phyloP scores from a whole-genome alignment of 2,797 vertebrate genomes.

The Cirrhinus molitorella region DNA sequence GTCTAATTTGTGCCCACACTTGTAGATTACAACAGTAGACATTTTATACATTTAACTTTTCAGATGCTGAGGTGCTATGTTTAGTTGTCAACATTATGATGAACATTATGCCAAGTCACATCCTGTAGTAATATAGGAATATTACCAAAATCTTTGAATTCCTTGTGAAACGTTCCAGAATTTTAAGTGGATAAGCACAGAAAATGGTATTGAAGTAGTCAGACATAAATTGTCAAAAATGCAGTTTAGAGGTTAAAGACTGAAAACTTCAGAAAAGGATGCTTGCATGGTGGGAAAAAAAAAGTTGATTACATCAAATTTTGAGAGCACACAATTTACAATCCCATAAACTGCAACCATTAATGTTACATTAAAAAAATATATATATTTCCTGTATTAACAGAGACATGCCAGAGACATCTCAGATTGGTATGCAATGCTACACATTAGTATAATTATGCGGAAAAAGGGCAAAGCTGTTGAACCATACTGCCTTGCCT shows the following conservation, averaged over 20 bases:
- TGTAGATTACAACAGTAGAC: background rate
- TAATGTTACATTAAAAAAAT: background rate
- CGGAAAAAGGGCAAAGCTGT: background rate
- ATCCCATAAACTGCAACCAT: background rate
- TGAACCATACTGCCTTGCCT: background rate
- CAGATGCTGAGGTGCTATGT: background rate
- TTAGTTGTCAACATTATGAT: too few relatives aligned
- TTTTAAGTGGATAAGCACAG: background rate
- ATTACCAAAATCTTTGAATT: background rate
- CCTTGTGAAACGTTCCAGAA: background rate
- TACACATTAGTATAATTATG: background rate
- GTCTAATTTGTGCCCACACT: background rate
- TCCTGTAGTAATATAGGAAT: background rate
- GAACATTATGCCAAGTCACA: background rate
- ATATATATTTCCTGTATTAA: background rate
- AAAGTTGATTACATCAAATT: background rate
- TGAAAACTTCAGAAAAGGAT: background rate
- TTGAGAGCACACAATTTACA: background rate
- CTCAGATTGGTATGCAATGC: background rate
- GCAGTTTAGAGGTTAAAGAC: background rate
- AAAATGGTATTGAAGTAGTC: background rate
- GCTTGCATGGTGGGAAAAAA: background rate
- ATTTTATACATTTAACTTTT: background rate
- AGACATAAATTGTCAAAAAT: background rate
- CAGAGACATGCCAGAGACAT: background rate